Percentiles rank a stretch among this genome's conserved stretches.
Conservation (phyloP, 2,113 vertebrate species). For the Uria lomvia region DNA sequence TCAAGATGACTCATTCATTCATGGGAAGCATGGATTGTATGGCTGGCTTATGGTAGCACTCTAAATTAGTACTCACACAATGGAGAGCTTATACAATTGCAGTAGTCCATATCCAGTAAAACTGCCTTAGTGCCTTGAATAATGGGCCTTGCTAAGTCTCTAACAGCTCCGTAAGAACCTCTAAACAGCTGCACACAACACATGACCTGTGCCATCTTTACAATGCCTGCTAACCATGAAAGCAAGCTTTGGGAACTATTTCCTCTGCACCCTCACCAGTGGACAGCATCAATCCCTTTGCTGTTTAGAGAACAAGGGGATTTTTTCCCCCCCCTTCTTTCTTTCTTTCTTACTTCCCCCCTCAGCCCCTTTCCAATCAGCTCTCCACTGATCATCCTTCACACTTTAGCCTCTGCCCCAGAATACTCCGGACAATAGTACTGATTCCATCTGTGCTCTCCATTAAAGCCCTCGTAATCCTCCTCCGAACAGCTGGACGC, state of each 20-base stretch:
- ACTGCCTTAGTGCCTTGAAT: slow-evolving; percentile 58
- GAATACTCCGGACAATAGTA: slow-evolving; percentile 70
- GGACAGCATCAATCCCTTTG: not conserved
- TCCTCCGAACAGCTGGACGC: slow-evolving; percentile 73
- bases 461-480: slow-evolving; percentile 77
- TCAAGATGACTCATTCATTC: slow-evolving; percentile 61
- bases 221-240: slow-evolving; percentile 57
- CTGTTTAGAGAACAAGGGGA: slow-evolving; percentile 56
- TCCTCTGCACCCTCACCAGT: slow-evolving; percentile 29
- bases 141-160: slow-evolving; percentile 57
- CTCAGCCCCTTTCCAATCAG: slow-evolving; percentile 34
- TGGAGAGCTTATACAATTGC: slow-evolving; percentile 69
- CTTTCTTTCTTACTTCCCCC: not conserved
- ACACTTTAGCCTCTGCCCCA: slow-evolving; percentile 71
- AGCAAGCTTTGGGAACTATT: slow-evolving; percentile 55
- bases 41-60: slow-evolving; percentile 59
- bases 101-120: slow-evolving; percentile 71
- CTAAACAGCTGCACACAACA: slow-evolving; percentile 67
- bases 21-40: slow-evolving; percentile 41
- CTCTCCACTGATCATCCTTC: slow-evolving; percentile 65
- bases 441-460: slow-evolving; percentile 75
- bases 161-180: slow-evolving; percentile 68
- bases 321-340: not conserved
- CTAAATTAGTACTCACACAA: slow-evolving; percentile 69
- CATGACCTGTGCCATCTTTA: slow-evolving; percentile 63